Evolutionary conservation across 2,888 invertebrate genomes (phyloP).

Genomic region (Tillus elongatus): DNA sequence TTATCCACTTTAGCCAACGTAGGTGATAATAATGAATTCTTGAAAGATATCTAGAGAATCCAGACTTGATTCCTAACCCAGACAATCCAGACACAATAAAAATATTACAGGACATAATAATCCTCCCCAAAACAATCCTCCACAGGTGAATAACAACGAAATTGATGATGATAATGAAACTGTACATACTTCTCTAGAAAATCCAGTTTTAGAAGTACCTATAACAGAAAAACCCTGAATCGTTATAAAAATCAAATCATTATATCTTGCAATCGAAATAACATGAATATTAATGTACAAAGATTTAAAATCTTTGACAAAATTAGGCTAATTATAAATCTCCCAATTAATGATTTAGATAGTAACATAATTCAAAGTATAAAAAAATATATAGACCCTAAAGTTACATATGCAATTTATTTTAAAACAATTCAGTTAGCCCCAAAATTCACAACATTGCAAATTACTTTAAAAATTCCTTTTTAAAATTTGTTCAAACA

Average conservation of each 20-base stretch:
- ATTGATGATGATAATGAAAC: slow-evolving; percentile 11
- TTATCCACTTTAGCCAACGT: not conserved
- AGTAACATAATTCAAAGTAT: not conserved
- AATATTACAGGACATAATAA: not conserved
- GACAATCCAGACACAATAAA: not conserved
- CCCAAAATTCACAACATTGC: not conserved
- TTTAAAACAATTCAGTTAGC: not conserved
- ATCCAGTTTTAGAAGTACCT: slow-evolving; percentile 8
- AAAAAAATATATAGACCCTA: not conserved
- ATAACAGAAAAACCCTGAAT: slow-evolving; percentile 9
- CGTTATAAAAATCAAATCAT: slow-evolving; percentile 8
- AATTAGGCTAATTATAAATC: not conserved
- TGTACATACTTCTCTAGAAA: slow-evolving; percentile 8
- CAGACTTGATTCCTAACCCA: not conserved
- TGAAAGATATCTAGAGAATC: not conserved
- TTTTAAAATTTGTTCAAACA: not conserved
- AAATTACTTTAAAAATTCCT: no score
- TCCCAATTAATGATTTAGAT: not conserved
- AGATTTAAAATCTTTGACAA: not conserved
- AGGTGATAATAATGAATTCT: not conserved
- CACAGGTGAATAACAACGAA: no score
- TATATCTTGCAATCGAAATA: not conserved
- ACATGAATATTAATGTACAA: not conserved
- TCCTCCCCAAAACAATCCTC: not conserved
- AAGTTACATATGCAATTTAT: not conserved